These are phyloP conservation scores for Corythaeola cristata DNA, from an alignment of 2,113 vertebrate genomes.

Conservation along the genomic window DNA sequence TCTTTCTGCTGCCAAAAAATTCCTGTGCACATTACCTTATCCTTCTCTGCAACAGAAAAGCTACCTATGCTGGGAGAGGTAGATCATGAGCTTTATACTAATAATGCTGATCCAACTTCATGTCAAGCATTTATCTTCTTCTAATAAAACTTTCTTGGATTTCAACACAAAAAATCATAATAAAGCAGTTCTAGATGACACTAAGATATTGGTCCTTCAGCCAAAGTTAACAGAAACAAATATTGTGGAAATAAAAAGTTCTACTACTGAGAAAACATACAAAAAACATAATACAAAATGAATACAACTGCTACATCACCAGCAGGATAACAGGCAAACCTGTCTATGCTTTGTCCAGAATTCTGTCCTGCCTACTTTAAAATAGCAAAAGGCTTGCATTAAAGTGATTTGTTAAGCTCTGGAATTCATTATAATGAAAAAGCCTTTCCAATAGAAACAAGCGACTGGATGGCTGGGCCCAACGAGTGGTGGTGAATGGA, in stretches of 20 bases:
- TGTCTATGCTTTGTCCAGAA: not conserved
- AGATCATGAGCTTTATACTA: not conserved
- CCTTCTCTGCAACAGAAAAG: not conserved
- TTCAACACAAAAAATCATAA: not conserved
- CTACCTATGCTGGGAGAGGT: not conserved
- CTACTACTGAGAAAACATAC: not conserved
- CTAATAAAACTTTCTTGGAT: not conserved
- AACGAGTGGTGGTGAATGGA: too few species aligned
- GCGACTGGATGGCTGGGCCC: too few species aligned
- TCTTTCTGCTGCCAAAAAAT: not conserved
- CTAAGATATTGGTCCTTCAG: not conserved
- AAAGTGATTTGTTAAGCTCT: not conserved
- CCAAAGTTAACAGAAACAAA: conserved; percentile 8
- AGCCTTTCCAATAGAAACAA: not conserved
- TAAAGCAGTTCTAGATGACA: conserved; percentile 26
- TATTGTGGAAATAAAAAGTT: not conserved
- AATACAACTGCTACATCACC: not conserved
- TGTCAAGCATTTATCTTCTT: not conserved
- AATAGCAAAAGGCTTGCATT: not conserved
- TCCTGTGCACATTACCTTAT: not conserved
- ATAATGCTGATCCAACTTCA: not conserved
- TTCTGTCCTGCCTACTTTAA: not conserved
- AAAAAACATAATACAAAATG: not conserved
- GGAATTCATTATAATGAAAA: not conserved
- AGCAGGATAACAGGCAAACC: not conserved